These are phyloP conservation scores for Hylaeus anthracinus DNA, from an alignment of 1,140 invertebrate genomes.

Conservation along the genomic window DNA sequence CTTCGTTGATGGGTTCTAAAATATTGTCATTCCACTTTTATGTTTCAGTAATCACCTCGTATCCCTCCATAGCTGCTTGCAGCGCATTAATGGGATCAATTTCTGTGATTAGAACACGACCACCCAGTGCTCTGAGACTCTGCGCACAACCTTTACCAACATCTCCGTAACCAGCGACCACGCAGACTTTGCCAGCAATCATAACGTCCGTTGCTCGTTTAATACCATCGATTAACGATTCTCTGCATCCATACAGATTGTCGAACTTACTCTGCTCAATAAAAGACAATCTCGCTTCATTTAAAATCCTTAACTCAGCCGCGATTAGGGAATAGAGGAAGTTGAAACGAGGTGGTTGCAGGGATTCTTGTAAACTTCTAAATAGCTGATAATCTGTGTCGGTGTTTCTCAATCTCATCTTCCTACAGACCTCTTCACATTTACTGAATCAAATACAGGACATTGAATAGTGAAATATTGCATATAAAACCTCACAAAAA, in stretches of 20 bases:
- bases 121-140: slow-evolving; percentile 96
- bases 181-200: slow-evolving; percentile 99
- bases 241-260: slow-evolving; percentile 99
- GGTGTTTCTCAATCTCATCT: no score
- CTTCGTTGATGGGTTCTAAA: background rate
- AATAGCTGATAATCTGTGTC: background rate
- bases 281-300: slow-evolving; percentile 3
- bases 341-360: background rate
- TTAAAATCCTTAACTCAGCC: background rate
- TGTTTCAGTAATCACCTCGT: slow-evolving; percentile 82
- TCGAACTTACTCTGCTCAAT: slow-evolving; percentile 97
- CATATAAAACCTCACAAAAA: background rate
- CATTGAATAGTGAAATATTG: background rate
- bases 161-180: slow-evolving; percentile 99
- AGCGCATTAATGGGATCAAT: slow-evolving; percentile 99
- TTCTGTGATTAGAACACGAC: slow-evolving; percentile 98
- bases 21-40: background rate
- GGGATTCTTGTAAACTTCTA: background rate
- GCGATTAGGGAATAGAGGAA: background rate
- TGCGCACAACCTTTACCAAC: slow-evolving; percentile 99
- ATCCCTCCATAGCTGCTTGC: slow-evolving; percentile 99
- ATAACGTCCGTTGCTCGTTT: slow-evolving; percentile 99
- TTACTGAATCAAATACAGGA: no score
- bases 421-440: no score
- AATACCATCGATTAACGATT: slow-evolving; percentile 98